Evolutionary conservation across 2,797 vertebrate species (phyloP), one percentile per base, ranked within the genome.

Genomic region (Paguma larvata): DNA sequence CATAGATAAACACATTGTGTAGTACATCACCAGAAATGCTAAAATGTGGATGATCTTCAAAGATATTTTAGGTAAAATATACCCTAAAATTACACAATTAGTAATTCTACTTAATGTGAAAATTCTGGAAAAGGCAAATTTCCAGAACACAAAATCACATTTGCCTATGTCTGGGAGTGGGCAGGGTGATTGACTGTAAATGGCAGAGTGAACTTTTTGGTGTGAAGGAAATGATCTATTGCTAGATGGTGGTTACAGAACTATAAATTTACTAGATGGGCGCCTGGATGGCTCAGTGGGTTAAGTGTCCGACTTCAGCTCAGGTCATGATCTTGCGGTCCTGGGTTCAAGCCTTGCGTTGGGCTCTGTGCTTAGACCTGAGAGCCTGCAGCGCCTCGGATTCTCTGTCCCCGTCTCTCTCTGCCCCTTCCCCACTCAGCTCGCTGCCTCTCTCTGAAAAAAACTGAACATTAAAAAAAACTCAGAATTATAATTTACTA

Each of bases 51-150:
- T 34, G 32, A 78, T 62, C 15, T 14, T 68, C 51, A 77, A 88
- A 84, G 2, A 80, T 97, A 72, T 51, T 93, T 84, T 72, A 56
- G 72, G 12, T 68, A 94, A 92, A 85, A 48, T 73, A 62, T 38
- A 83, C 2, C 14, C 10, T 48, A 59, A 68, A 93, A 65, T 2
- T 30, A 41, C 30, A 65, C 11, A 41, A 68, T 59, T 9, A 80
- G 23, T 89, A 91, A 93, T 51, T 89, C 2, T 4, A 51, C 21
- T 85, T 78, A 48, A 46, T 18, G 32, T 68, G 5, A 93, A 90
- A 85, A 75, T 84, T 89, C 21, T 72, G 51, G 23, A 34, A 5
- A 34, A 85, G 18, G 6, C 14, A 83, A 79, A 73, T 87, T 73
- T 75, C 11, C 70, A 21, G 19, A 86, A 56, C 85, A 73, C 87